Percentiles rank a stretch among this genome's conserved stretches.
Evolutionary conservation across 2,113 vertebrate species (phyloP).

Genomic region (Xenotilapia flavipinnis): DNA sequence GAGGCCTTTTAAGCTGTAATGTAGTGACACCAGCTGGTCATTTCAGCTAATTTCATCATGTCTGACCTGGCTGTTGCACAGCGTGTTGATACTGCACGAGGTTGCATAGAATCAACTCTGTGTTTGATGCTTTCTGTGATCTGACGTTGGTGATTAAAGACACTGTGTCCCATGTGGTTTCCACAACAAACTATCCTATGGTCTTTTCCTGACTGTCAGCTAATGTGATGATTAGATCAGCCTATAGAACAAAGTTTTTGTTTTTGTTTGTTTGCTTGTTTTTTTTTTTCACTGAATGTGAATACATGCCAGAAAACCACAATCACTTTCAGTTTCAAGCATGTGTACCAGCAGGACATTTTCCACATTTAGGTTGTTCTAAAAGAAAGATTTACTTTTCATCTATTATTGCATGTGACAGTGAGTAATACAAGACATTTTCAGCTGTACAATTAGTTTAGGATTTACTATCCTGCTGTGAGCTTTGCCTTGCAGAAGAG

Average conservation of each 20-base stretch:
- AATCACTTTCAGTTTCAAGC: neutral
- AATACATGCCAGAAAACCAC: neutral
- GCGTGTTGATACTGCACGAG: neutral
- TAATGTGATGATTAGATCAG: neutral
- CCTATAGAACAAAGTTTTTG: neutral
- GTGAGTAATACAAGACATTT: neutral
- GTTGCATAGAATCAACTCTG: neutral
- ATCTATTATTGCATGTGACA: neutral
- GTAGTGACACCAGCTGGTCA: conserved; percentile 38
- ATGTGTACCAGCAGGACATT: neutral
- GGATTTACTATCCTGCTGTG: neutral
- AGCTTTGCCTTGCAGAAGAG: neutral
- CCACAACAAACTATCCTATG: neutral
- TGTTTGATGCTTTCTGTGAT: neutral
- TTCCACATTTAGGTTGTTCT: neutral
- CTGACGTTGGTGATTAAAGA: neutral
- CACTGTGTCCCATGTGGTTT: neutral
- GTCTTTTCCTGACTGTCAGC: neutral
- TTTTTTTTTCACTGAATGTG: neutral
- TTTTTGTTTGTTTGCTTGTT: neutral
- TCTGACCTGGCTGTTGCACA: neutral
- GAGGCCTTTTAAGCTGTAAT: neutral
- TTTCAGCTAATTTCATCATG: neutral
- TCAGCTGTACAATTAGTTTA: neutral
- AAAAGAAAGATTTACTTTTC: neutral